phyloP scores from a whole-genome alignment of 2,113 vertebrate genomes.

The Grantiella picta region DNA sequence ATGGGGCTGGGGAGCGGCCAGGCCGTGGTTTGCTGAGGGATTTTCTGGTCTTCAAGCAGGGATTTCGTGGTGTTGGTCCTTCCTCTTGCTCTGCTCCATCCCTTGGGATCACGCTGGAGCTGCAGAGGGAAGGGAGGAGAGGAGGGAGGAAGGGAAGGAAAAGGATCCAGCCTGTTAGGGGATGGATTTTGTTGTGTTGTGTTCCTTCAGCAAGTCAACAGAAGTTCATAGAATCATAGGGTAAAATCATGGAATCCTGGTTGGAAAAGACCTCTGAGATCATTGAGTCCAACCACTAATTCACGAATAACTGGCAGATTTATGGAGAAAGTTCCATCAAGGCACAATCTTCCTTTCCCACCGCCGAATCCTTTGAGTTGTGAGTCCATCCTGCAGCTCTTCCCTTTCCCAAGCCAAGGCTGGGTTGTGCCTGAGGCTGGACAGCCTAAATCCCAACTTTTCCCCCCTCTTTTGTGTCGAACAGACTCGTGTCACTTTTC shows the following conservation, averaged over 20 bases:
- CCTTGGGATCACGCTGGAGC: background rate
- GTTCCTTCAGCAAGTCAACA: accelerated
- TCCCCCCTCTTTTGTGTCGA: background rate
- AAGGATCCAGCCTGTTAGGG: background rate
- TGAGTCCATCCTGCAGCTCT: background rate
- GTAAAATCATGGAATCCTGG: background rate
- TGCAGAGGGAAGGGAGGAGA: background rate
- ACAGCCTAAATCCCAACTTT: background rate
- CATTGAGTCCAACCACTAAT: accelerated
- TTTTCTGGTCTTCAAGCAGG: background rate
- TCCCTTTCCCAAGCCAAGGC: background rate
- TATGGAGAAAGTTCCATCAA: background rate
- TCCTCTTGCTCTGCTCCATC: background rate
- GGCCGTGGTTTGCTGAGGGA: background rate
- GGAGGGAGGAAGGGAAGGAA: background rate
- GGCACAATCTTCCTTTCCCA: background rate
- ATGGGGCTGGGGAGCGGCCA: background rate
- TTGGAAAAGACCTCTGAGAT: background rate
- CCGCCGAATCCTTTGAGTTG: accelerated
- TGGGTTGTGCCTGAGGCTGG: background rate
- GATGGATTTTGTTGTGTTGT: accelerated
- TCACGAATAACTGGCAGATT: background rate
- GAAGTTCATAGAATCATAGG: background rate
- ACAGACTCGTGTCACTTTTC: background rate
- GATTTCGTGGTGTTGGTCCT: background rate